Evolutionary conservation across 1,140 invertebrate genomes (phyloP).

Genomic region (Cydia amplana): DNA sequence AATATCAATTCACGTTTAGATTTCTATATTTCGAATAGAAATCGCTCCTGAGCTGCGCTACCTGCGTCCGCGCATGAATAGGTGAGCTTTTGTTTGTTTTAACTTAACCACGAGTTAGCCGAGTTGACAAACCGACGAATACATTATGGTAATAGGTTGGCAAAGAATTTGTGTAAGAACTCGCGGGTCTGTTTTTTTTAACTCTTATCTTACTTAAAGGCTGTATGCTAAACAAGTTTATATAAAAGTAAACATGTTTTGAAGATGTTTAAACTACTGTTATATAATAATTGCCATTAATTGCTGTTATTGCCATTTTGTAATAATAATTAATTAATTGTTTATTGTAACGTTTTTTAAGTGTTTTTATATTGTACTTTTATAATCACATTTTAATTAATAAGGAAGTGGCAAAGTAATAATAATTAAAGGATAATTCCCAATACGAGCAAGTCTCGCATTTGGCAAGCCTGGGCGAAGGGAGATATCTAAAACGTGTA

Average conservation of each 20-base stretch:
- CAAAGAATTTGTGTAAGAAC: constrained; percentile 28
- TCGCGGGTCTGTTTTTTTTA: constrained; percentile 34
- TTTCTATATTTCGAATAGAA: background rate
- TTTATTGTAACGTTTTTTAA: too few species aligned
- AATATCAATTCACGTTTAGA: too few species aligned
- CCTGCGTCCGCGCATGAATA: constrained; percentile 22
- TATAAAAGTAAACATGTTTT: constrained; percentile 33
- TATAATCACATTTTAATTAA: too few species aligned
- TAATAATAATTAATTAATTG: too few species aligned
- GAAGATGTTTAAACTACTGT: constrained; percentile 33
- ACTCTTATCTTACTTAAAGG: constrained; percentile 43
- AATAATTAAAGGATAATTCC: too few species aligned
- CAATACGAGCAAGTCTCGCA: too few species aligned
- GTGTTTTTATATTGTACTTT: too few species aligned
- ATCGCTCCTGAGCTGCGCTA: background rate
- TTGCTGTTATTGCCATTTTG: background rate
- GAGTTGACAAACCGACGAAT: constrained; percentile 52
- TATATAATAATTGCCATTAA: too few species aligned
- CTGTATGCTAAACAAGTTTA: constrained; percentile 15
- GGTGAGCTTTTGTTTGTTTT: constrained; percentile 44
- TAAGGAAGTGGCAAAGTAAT: too few species aligned
- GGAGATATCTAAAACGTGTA: too few species aligned
- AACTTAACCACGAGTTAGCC: constrained; percentile 47
- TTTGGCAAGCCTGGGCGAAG: too few species aligned
- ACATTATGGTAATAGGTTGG: constrained; percentile 54